These are phyloP conservation scores for Penaeus monodon DNA, from an alignment of 2,888 invertebrate species.

Conservation along the genomic window DNA sequence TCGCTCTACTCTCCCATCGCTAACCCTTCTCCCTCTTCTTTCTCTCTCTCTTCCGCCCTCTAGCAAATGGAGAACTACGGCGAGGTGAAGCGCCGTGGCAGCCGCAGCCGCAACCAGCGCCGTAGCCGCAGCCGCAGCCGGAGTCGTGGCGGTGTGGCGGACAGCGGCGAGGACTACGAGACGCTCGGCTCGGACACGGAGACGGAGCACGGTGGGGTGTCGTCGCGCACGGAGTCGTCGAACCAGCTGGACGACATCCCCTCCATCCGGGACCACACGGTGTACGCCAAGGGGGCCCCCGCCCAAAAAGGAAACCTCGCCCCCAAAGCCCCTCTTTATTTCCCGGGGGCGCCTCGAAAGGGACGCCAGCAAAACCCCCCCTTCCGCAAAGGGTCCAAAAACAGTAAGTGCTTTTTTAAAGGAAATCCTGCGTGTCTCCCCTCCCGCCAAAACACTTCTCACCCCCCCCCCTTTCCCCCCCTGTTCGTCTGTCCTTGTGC, in stretches of 20 bases:
- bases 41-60: not conserved
- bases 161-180: slow-evolving; percentile 63
- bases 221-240: slow-evolving; percentile 61
- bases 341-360: slow-evolving; percentile 34
- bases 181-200: slow-evolving; percentile 57
- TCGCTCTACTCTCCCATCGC: not conserved
- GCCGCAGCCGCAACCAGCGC: slow-evolving; percentile 46
- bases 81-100: slow-evolving; percentile 49
- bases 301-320: slow-evolving; percentile 44
- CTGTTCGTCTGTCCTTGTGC: slow-evolving; percentile 7
- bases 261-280: slow-evolving; percentile 60
- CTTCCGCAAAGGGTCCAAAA: slow-evolving; percentile 60
- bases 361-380: slow-evolving; percentile 42
- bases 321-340: slow-evolving; percentile 23
- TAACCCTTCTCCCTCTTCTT: not conserved
- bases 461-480: not conserved
- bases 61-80: slow-evolving; percentile 54
- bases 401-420: slow-evolving; percentile 57
- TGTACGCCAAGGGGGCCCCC: slow-evolving; percentile 59
- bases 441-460: not conserved
- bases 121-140: slow-evolving; percentile 53
- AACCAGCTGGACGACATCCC: slow-evolving; percentile 64
- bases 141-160: slow-evolving; percentile 45
- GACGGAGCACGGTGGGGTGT: slow-evolving; percentile 62
- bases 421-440: not conserved